A percentile compares a stretch with the other conserved stretches of the same genome.
These are phyloP conservation scores for Eubucco bourcierii DNA, from an alignment of 2,113 vertebrate species.

Conservation along the genomic window DNA sequence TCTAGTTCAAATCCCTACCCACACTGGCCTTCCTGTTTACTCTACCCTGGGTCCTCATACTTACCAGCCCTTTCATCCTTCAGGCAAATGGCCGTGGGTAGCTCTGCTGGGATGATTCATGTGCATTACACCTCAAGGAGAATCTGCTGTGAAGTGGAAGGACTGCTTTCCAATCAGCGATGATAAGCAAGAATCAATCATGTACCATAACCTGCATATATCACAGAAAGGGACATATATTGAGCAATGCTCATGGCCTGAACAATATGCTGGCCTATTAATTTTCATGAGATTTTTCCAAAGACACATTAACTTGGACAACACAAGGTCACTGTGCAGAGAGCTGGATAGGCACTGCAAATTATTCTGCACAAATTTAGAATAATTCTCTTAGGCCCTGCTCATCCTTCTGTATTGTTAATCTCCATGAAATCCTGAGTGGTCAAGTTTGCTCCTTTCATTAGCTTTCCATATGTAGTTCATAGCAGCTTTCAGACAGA, in stretches of 20 bases:
- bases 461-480: neutral
- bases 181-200: neutral
- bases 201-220: neutral
- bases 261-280: neutral
- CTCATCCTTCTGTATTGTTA: neutral
- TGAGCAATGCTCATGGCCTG: neutral
- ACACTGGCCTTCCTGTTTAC: neutral
- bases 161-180: neutral
- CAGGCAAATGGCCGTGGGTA: neutral
- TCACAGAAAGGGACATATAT: neutral
- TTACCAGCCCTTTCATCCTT: neutral
- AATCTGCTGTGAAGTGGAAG: neutral
- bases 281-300: neutral
- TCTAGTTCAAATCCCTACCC: neutral
- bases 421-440: neutral
- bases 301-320: neutral
- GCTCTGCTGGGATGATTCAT: neutral
- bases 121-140: neutral
- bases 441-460: neutral
- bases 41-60: neutral
- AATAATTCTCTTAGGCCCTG: neutral
- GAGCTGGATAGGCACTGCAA: neutral
- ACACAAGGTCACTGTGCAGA: neutral
- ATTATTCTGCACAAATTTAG: neutral
- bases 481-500: neutral